Evolutionary conservation across 2,113 vertebrate species (phyloP).

Genomic region (Colistium nudipinnis): DNA sequence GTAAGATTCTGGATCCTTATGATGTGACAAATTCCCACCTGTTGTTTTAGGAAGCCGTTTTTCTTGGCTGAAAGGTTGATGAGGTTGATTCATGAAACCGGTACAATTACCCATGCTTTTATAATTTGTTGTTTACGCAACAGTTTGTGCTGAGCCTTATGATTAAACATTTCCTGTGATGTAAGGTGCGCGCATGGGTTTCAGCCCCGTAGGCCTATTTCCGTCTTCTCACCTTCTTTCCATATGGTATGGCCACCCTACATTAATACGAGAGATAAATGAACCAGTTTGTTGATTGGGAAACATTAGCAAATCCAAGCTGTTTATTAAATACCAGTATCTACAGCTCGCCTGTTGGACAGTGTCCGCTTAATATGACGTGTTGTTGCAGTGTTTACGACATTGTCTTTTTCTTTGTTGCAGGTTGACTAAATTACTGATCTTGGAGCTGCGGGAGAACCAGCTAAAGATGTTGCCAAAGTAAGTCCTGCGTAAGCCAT

Average conservation of each 20-base stretch:
- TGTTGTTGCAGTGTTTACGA: background rate
- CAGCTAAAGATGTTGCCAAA: slow-evolving; percentile 99
- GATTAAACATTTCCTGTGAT: slow-evolving; percentile 25
- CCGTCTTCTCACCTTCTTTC: background rate
- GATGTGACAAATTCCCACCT: background rate
- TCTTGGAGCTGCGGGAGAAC: slow-evolving; percentile 97
- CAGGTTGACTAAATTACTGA: slow-evolving; percentile 96
- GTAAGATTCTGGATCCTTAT: background rate
- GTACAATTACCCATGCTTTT: background rate
- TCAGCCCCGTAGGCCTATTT: background rate
- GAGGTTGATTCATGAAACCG: background rate
- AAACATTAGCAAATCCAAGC: no score
- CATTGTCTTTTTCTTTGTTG: slow-evolving; percentile 8
- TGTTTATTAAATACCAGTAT: no score
- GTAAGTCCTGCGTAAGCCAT: no score
- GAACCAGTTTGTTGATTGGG: no score
- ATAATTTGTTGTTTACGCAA: slow-evolving; percentile 20
- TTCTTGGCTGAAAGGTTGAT: background rate
- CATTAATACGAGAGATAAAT: background rate
- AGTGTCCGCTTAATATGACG: no score
- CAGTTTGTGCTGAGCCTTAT: background rate
- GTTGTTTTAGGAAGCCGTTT: background rate
- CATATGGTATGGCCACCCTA: background rate
- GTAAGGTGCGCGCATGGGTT: background rate
- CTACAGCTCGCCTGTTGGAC: no score